A percentile compares a stretch with the other conserved stretches of the same genome.
Evolutionary conservation across 1,140 invertebrate species (phyloP).

Genomic region (Drosophila insularis): DNA sequence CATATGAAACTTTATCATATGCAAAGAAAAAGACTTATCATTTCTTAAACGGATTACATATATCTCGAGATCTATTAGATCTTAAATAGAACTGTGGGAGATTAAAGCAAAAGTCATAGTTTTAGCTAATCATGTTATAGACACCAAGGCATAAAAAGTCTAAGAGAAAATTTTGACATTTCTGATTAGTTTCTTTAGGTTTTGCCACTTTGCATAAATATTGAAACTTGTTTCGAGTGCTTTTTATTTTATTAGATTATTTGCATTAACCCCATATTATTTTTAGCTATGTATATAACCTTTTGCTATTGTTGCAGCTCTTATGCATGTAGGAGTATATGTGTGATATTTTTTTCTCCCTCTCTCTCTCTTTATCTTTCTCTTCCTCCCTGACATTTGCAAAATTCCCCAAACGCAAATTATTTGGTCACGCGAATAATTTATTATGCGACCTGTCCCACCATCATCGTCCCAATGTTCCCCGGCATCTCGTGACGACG

Average conservation of each 20-base stretch:
- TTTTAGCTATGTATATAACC: background rate
- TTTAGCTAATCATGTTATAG: too few species aligned
- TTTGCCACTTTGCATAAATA: too few species aligned
- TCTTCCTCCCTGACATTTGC: conserved; percentile 37
- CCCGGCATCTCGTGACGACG: conserved; percentile 64
- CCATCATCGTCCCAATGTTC: background rate
- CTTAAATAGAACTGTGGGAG: too few species aligned
- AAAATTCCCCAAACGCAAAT: conserved; percentile 68
- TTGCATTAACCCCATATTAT: conserved; percentile 7
- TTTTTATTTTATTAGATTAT: background rate
- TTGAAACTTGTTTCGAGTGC: background rate
- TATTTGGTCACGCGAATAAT: conserved; percentile 81
- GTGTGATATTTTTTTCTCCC: background rate
- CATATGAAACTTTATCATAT: too few species aligned
- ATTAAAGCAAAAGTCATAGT: too few species aligned
- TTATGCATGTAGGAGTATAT: background rate
- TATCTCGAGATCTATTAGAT: too few species aligned
- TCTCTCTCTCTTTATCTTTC: too few species aligned
- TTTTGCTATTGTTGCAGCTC: background rate
- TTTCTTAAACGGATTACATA: too few species aligned
- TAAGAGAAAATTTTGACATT: too few species aligned
- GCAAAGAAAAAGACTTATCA: too few species aligned
- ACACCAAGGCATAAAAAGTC: too few species aligned
- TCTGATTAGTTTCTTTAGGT: too few species aligned
- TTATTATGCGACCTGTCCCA: conserved; percentile 72